Percentiles rank a stretch among this genome's conserved stretches.
These are phyloP conservation scores for Aegithalos caudatus DNA, from an alignment of 2,113 vertebrate species.

Conservation along the genomic window DNA sequence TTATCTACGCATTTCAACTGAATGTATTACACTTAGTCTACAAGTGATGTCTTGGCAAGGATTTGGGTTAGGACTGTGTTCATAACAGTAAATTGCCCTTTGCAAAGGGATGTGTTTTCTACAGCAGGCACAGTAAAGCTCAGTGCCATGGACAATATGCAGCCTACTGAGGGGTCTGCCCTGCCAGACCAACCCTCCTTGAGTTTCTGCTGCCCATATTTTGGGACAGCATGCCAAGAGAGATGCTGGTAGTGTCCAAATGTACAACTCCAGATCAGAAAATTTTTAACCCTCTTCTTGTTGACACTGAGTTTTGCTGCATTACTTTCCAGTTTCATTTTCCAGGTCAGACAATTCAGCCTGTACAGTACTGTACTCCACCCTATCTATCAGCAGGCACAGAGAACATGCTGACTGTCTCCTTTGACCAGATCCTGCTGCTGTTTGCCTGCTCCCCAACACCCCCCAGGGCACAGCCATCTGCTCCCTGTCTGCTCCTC, in stretches of 20 bases:
- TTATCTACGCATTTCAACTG: background rate
- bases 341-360: background rate
- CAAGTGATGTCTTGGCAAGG: background rate
- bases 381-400: background rate
- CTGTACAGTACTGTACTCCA: background rate
- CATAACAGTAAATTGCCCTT: background rate
- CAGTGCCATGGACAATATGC: background rate
- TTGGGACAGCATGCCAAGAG: background rate
- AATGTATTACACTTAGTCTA: background rate
- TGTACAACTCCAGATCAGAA: background rate
- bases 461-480: rapidly evolving
- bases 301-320: background rate
- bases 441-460: background rate
- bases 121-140: background rate
- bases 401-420: background rate
- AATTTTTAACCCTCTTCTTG: background rate
- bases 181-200: background rate
- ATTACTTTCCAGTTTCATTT: background rate
- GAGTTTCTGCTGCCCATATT: background rate
- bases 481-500: background rate
- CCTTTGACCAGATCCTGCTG: background rate
- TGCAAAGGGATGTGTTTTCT: background rate
- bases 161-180: background rate
- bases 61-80: background rate
- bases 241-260: background rate